These are phyloP conservation scores for Seira musarum DNA, from an alignment of 2,888 invertebrate species.

Conservation along the genomic window DNA sequence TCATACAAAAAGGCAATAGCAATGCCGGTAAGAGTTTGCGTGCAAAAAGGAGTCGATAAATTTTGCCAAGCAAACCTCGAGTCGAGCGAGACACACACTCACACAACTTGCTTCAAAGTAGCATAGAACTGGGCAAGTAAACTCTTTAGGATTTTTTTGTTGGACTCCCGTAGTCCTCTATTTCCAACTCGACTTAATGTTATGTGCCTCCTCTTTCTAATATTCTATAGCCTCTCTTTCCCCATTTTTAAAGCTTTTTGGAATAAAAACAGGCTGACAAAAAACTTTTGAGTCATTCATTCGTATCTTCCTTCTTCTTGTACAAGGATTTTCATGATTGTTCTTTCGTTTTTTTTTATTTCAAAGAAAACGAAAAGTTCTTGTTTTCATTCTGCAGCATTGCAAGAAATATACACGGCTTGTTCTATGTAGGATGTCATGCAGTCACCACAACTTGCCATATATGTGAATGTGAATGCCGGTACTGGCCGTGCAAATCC, in stretches of 20 bases:
- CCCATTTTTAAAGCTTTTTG: background rate
- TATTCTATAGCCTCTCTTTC: background rate
- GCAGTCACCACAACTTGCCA: too few species aligned
- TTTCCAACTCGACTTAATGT: background rate
- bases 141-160: background rate
- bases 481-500: constrained; percentile 56
- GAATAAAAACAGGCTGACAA: background rate
- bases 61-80: constrained; percentile 46
- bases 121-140: background rate
- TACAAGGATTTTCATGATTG: constrained; percentile 24
- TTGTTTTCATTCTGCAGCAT: background rate
- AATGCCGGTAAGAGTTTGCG: constrained; percentile 64
- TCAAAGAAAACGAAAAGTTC: background rate
- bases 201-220: background rate
- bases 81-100: too few species aligned
- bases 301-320: background rate
- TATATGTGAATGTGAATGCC: constrained; percentile 45
- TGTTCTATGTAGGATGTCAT: background rate
- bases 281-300: background rate
- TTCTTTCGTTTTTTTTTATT: constrained; percentile 24
- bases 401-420: background rate
- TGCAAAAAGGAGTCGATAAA: constrained; percentile 65
- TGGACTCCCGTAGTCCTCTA: constrained; percentile 8
- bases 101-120: background rate
- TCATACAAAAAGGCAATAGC: background rate